These are phyloP conservation scores for Heterohyrax brucei DNA, from an alignment of 2,797 vertebrate species.

Conservation along the genomic window DNA sequence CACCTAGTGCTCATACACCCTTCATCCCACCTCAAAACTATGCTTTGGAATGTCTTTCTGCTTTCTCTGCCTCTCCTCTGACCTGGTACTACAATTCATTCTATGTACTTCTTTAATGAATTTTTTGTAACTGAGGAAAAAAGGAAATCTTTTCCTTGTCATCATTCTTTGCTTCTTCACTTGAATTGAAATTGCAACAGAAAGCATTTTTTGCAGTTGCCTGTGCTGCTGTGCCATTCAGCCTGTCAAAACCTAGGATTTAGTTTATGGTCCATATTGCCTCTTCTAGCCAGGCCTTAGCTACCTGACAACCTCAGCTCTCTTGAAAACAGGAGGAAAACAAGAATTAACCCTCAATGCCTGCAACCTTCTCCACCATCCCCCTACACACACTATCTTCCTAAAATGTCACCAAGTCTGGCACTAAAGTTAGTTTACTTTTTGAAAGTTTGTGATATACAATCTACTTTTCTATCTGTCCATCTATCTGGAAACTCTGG, in stretches of 20 bases:
- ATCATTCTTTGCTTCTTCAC: neutral
- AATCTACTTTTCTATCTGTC: neutral
- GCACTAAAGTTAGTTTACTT: neutral
- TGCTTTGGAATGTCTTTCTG: neutral
- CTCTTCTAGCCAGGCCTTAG: neutral
- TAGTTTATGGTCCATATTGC: neutral
- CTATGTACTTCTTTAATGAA: neutral
- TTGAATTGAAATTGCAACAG: neutral
- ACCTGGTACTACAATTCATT: neutral
- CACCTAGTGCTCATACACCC: no score
- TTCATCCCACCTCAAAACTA: neutral
- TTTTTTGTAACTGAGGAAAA: neutral
- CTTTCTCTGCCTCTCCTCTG: no score
- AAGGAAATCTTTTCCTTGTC: neutral
- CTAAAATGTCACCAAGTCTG: slow-evolving; percentile 18
- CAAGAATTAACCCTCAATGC: neutral
- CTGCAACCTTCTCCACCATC: no score
- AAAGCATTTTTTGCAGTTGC: neutral
- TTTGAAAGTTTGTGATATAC: neutral
- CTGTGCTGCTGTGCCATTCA: neutral
- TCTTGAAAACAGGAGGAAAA: neutral
- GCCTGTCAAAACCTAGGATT: neutral
- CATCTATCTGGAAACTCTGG: neutral
- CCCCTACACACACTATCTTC: neutral
- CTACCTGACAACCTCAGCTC: neutral